phyloP scores from a whole-genome alignment of 2,888 invertebrate species.

The Hypomecis punctinalis region DNA sequence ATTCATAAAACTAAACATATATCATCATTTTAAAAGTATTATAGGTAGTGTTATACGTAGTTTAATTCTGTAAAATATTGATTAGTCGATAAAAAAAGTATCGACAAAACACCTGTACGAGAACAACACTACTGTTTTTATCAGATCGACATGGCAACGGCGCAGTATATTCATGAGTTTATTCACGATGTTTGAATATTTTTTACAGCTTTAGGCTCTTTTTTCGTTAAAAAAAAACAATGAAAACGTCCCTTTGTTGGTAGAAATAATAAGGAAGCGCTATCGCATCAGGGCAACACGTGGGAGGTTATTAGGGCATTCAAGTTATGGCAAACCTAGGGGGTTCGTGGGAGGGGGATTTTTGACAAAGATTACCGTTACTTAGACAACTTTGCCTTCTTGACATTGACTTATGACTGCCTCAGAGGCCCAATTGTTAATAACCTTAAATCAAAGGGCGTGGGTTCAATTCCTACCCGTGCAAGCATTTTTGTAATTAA shows the following conservation, averaged over 20 bases:
- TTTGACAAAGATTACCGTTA: too few species aligned
- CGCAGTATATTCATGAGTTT: constrained; percentile 4
- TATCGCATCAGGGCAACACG: constrained; percentile 1
- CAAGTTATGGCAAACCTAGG: background rate
- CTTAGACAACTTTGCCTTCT: too few species aligned
- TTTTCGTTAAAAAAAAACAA: background rate
- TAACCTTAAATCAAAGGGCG: too few species aligned
- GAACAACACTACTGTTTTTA: constrained; percentile 4
- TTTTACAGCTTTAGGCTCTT: constrained; percentile 3
- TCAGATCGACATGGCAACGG: constrained; percentile 1
- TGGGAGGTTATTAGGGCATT: background rate
- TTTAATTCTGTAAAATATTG: too few species aligned
- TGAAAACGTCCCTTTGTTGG: background rate
- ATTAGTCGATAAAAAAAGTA: background rate
- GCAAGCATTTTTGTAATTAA: too few species aligned
- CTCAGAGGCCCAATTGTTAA: too few species aligned
- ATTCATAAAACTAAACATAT: too few species aligned
- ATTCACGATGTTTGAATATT: constrained; percentile 6
- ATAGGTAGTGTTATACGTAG: too few species aligned
- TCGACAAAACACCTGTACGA: constrained; percentile 1
- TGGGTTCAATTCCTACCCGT: too few species aligned
- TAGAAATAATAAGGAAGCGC: background rate
- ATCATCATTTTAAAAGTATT: too few species aligned
- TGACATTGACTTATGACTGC: too few species aligned
- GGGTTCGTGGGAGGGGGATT: background rate